Evolutionary conservation across 2,888 invertebrate species (phyloP).

Genomic region (Amphipyra berbera): DNA sequence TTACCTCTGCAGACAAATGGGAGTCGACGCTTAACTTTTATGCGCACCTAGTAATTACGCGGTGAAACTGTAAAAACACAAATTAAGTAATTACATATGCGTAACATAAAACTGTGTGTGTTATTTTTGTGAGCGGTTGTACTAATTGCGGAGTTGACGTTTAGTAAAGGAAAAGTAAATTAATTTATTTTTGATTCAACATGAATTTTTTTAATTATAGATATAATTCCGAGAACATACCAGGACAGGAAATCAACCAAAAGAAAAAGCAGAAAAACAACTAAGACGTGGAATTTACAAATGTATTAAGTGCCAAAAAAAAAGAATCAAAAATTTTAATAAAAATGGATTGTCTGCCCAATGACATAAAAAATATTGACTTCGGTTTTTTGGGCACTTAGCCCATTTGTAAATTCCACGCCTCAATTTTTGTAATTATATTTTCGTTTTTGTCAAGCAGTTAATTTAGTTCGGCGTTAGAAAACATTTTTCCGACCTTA

Average conservation of each 20-base stretch:
- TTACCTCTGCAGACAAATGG: constrained; percentile 13
- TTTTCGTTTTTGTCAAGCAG: too few species aligned
- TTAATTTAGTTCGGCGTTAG: too few species aligned
- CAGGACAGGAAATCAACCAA: constrained; percentile 3
- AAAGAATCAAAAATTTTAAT: too few species aligned
- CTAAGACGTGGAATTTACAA: too few species aligned
- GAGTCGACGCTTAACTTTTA: constrained; percentile 16
- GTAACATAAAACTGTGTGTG: constrained; percentile 8
- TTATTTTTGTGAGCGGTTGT: constrained; percentile 15
- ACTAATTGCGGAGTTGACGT: constrained; percentile 2
- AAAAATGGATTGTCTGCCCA: too few species aligned
- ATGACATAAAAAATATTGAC: too few species aligned
- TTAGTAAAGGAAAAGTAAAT: background rate
- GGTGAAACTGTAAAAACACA: constrained; percentile 7
- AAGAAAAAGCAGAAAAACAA: constrained; percentile 7
- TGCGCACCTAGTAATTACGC: constrained; percentile 22
- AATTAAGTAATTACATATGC: constrained; percentile 16
- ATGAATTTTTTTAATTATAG: too few species aligned
- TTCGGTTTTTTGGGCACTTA: too few species aligned
- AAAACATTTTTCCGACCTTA: too few species aligned
- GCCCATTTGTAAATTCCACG: too few species aligned
- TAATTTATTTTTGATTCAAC: background rate
- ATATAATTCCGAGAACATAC: background rate
- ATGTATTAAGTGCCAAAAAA: too few species aligned
- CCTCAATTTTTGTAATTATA: too few species aligned